Evolutionary conservation across 2,888 invertebrate genomes (phyloP), one percentile per base, ranked within the genome.

Genomic region (Autographa pulchrina): DNA sequence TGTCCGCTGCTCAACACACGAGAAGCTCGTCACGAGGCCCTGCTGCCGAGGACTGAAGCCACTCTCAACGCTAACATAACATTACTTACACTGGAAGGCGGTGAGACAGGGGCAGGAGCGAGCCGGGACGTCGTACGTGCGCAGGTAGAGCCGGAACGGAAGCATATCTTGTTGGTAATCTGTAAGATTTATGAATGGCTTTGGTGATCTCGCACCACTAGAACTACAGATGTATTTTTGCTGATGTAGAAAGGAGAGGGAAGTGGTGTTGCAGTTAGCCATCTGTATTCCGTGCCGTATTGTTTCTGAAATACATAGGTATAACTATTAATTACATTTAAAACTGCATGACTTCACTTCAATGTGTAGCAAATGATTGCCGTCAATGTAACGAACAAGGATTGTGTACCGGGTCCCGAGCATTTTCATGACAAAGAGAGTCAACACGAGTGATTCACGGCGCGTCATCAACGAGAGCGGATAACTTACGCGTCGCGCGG

Each of bases 81-180:
- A 13, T 5, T 13, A 62, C 85, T 72, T 54, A 88, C 88, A 65
- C 16, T 80, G 67, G 41, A 31, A 61, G n/a, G 78, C 70, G n/a
- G 63, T 60, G 72, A 74, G 25, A 62, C 91, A 91, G 3, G 88
- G 80, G 68, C 90, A 91, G 54, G 62, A 38, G 14, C 60, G 75
- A 16, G 84, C 84, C 20, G 65, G 74, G 14, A 82, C 81, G 76
- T 93, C 93, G 70, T 75, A 84, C 52, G 91, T 79, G 2, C 92
- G 89, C 60, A 93, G 20, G 79, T 93, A 93, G 62, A 94, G 72
- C 0, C 94, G 89, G 54, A 94, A 89, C 2, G 94, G 93, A 11
- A 90, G 81, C 48, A 38, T 70, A n/a, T 90, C 88, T 68, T 88
- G 88, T 2, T 64, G 59, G 18, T 84, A 77, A 11, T 87, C 94